Percentiles rank a stretch among this genome's conserved stretches.
These are phyloP conservation scores for Xenops minutus DNA, from an alignment of 2,797 vertebrate species.

Conservation along the genomic window DNA sequence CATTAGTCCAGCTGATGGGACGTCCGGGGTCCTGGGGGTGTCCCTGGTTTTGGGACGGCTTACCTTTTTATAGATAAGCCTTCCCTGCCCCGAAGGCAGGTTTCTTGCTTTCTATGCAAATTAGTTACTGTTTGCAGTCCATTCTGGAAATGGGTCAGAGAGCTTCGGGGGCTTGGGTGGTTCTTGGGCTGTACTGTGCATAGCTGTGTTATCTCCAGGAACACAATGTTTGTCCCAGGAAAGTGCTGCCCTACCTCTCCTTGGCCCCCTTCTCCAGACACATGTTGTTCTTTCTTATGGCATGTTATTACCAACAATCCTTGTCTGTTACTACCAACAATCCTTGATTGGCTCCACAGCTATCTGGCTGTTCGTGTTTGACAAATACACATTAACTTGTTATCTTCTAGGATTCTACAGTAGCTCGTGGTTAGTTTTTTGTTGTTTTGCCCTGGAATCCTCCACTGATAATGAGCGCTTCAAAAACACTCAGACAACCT, in stretches of 20 bases:
- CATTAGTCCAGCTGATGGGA: not conserved
- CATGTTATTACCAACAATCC: not conserved
- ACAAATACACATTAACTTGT: not conserved
- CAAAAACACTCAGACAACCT: not conserved
- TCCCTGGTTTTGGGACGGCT: fast-evolving
- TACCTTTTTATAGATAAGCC: not conserved
- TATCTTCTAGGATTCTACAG: not conserved
- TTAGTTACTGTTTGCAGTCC: not conserved
- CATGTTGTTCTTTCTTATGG: not conserved
- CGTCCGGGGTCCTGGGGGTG: not conserved
- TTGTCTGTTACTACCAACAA: not conserved
- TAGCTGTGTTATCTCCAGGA: not conserved
- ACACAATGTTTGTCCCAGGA: not conserved
- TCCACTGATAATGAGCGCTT: not conserved
- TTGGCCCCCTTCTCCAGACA: not conserved
- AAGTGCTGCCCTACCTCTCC: fast-evolving
- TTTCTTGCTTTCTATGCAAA: not conserved
- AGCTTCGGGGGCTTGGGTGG: fast-evolving
- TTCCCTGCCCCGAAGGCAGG: not conserved
- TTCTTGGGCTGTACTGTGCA: not conserved
- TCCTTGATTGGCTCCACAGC: not conserved
- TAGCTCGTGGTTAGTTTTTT: not conserved
- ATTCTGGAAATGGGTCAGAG: not conserved
- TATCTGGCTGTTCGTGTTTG: not conserved
- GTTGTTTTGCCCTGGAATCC: not conserved